phyloP scores from a whole-genome alignment of 2,797 vertebrate species.

The Numenius phaeopus region DNA sequence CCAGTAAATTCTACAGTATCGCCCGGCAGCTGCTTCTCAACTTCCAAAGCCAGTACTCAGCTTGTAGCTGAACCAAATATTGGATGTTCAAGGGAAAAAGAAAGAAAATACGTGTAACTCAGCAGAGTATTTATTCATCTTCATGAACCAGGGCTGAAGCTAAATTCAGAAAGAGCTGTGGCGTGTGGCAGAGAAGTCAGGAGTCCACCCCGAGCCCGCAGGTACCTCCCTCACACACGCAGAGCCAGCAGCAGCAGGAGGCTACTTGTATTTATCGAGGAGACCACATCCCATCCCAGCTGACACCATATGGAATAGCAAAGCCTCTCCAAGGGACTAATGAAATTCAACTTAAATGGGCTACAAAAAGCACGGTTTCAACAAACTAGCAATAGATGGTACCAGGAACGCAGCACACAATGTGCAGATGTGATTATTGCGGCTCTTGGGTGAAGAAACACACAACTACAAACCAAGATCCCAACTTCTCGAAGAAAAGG shows the following conservation, averaged over 20 bases:
- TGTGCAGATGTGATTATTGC: fast-evolving
- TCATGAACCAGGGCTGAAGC: background rate
- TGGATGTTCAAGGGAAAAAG: background rate
- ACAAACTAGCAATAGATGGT: fast-evolving
- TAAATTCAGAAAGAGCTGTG: background rate
- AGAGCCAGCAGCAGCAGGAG: background rate
- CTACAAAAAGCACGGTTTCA: background rate
- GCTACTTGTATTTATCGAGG: background rate
- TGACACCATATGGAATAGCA: fast-evolving
- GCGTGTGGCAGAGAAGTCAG: fast-evolving
- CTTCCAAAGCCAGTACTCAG: background rate
- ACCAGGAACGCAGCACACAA: background rate
- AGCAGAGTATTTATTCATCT: background rate
- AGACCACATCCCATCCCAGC: background rate
- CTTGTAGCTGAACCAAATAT: background rate
- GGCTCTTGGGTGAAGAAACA: background rate
- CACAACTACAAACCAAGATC: background rate
- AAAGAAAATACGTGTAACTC: background rate
- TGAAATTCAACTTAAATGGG: fast-evolving
- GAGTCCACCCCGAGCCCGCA: background rate
- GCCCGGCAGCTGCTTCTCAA: background rate
- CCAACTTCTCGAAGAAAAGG: background rate
- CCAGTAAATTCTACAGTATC: background rate
- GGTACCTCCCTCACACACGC: fast-evolving
- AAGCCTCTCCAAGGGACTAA: background rate